Conservation (phyloP, 2,113 vertebrate species). For the Lasiurus cinereus region DNA sequence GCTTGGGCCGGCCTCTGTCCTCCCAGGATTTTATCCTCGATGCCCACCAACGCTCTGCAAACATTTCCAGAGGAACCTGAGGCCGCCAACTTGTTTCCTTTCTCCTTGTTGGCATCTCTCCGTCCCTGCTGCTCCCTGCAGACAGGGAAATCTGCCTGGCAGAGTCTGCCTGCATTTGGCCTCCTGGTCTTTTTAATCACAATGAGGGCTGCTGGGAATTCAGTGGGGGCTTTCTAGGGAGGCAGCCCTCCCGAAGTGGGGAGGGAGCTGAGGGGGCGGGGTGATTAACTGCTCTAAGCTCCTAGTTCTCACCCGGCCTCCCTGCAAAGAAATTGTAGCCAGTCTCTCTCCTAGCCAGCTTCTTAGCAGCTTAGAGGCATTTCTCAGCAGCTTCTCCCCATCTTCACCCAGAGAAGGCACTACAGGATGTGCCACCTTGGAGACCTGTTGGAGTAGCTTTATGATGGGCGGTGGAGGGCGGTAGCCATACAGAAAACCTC, state of each 20-base stretch:
- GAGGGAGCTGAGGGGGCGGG: conserved; percentile 27
- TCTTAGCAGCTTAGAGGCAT: conserved; percentile 63
- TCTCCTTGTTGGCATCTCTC: neutral
- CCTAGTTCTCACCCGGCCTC: conserved; percentile 60
- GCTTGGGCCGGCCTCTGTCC: neutral
- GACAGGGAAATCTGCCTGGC: conserved; percentile 7
- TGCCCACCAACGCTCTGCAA: neutral
- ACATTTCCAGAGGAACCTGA: conserved; percentile 23
- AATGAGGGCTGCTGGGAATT: conserved; percentile 50
- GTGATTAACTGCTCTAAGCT: conserved; percentile 7
- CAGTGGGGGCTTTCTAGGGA: conserved; percentile 23
- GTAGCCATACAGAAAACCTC: neutral
- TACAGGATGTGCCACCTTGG: neutral
- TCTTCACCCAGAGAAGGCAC: conserved; percentile 16
- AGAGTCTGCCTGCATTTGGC: conserved; percentile 33
- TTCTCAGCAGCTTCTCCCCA: conserved; percentile 46
- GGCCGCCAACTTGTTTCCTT: conserved; percentile 25
- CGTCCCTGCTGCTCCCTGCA: neutral
- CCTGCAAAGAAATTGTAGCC: conserved; percentile 51
- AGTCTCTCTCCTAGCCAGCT: conserved; percentile 65
- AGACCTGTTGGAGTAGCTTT: conserved; percentile 77
- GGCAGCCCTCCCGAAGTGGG: neutral
- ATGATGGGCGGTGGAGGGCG: neutral
- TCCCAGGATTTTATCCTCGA: neutral
- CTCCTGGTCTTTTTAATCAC: conserved; percentile 40